A percentile compares a stretch with the other conserved stretches of the same genome.
Evolutionary conservation across 2,888 invertebrate species (phyloP).

Genomic region (Osmoderma eremita): DNA sequence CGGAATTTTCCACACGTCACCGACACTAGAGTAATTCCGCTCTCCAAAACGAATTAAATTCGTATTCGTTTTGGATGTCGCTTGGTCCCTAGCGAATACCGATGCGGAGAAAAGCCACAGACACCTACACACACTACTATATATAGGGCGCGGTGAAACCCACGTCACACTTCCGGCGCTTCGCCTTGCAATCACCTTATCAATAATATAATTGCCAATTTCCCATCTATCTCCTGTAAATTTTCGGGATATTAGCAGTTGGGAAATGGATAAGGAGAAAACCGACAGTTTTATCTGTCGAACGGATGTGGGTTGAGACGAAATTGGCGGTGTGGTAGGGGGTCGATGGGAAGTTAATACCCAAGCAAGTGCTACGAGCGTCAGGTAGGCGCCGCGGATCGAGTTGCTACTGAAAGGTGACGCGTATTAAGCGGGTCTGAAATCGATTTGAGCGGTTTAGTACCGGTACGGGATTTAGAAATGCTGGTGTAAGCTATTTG

Average conservation of each 20-base stretch:
- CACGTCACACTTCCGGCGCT: constrained; percentile 1
- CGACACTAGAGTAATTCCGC: neutral
- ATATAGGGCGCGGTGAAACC: too few relatives aligned
- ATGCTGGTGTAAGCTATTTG: too few relatives aligned
- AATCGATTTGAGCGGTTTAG: too few relatives aligned
- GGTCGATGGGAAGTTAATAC: too few relatives aligned
- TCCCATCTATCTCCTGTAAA: constrained; percentile 44
- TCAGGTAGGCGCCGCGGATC: too few relatives aligned
- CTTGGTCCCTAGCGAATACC: constrained; percentile 23
- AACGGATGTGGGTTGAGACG: neutral
- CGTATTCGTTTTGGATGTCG: constrained; percentile 26
- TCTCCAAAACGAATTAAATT: constrained; percentile 32
- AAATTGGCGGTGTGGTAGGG: too few relatives aligned
- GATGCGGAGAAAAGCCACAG: constrained; percentile 34
- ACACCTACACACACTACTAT: neutral
- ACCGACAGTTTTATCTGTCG: constrained; percentile 24
- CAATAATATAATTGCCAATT: constrained; percentile 45
- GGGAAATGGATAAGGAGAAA: constrained; percentile 39
- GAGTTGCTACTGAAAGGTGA: too few relatives aligned
- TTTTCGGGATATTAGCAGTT: constrained; percentile 39
- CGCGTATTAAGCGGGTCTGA: too few relatives aligned
- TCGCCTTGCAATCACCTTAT: constrained; percentile 43
- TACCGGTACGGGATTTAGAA: too few relatives aligned
- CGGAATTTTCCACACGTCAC: constrained; percentile 2
- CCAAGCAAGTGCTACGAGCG: too few relatives aligned